Conservation (phyloP, 2,797 vertebrate species). For the Acrocephalus scirpaceus region DNA sequence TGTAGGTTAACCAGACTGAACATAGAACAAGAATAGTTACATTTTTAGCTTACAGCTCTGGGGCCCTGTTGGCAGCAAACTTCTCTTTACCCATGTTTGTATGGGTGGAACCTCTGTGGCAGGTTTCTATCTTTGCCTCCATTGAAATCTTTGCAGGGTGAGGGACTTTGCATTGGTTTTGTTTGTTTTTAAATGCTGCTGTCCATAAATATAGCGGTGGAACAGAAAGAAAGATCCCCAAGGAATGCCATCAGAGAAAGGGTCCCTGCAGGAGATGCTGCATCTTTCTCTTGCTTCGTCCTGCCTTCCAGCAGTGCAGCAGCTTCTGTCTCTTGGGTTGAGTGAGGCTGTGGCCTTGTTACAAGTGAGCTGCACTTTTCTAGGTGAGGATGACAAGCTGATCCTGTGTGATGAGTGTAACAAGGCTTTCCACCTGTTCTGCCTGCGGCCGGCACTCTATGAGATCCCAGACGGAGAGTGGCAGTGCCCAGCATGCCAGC, state of each 20-base stretch:
- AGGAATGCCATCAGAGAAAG: neutral
- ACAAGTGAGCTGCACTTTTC: neutral
- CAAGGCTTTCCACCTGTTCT: conserved; percentile 98
- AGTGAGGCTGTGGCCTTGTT: neutral
- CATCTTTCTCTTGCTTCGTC: neutral
- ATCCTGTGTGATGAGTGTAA: conserved; percentile 98
- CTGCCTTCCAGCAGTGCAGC: neutral
- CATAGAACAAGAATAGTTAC: neutral
- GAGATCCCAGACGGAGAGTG: conserved; percentile 93
- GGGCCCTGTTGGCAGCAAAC: neutral
- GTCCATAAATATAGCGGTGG: neutral
- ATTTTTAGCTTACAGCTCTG: neutral
- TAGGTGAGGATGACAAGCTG: conserved; percentile 96
- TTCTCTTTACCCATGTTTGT: neutral
- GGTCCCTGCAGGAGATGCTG: neutral
- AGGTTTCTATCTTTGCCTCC: neutral
- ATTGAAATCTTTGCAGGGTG: neutral
- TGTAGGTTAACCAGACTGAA: neutral
- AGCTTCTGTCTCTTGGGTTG: neutral
- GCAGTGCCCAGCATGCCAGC: conserved; percentile 96
- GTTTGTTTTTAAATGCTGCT: neutral
- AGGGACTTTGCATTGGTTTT: neutral
- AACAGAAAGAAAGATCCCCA: neutral
- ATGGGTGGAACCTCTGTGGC: neutral
- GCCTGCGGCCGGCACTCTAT: conserved; percentile 91